Base-by-base conservation (phyloP, 2,888 invertebrate species). In the Folsomia candida region DNA sequence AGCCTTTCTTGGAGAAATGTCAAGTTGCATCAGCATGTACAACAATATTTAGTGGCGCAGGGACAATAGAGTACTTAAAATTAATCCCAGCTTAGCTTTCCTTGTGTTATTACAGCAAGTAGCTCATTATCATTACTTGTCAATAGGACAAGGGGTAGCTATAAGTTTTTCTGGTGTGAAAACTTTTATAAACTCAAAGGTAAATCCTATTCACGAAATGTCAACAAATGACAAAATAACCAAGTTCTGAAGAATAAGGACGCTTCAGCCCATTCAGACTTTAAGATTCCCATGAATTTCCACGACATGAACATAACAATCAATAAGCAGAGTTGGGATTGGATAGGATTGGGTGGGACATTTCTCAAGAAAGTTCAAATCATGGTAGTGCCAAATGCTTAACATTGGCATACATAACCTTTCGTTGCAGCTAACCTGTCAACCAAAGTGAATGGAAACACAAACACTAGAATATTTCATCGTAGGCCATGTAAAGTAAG, bases 171-270 rank as follows among this genome's bases (percentile, higher is more conserved):
- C 14, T 37, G n/a, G n/a, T n/a, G n/a, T n/a, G n/a, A n/a, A n/a
- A 37, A 37, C 14, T 37, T 37, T 37, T 4, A 37, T 9, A 14
- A 37, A 37, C 37, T 37, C 37, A 14, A 14, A 37, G 54, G 54
- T 54, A 14, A 54, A 54, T 54, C 54, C 54, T 54, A 54, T 54
- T 54, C 54, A 54, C 6, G n/a, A 54, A 54, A 22, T 54, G 54
- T 54, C 54, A 54, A 54, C 54, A 54, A 54, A n/a, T 54, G 54
- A 54, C 54, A 54, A 54, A 54, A 54, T 54, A 54, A 54, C n/a
- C 4, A 54, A 54, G 20, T 54, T 54, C 11, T 54, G 37, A 37
- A 37, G 4, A 37, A 9, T 37, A 37, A 37, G 14, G 14, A 37
- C 14, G 37, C 37, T 37, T 4, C 6, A 4, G 6, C 37, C 14